phyloP scores from a whole-genome alignment of 2,888 invertebrate species.

The Ophioninae sp. region DNA sequence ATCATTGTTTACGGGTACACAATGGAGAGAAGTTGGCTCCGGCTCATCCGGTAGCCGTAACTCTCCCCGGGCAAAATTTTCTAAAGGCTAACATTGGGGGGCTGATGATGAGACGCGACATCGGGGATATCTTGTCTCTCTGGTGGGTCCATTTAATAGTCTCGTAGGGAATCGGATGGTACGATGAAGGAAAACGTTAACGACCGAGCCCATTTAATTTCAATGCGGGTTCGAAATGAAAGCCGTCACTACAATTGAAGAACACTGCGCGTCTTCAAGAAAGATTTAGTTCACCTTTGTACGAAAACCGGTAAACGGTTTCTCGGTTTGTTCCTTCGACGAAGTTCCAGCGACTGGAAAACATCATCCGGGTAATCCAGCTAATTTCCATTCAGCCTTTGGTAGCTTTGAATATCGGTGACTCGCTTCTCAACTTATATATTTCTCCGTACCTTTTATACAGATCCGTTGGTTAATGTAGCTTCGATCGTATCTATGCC shows the following conservation, averaged over 20 bases:
- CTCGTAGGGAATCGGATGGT: slow-evolving; percentile 66
- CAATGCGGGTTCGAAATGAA: slow-evolving; percentile 72
- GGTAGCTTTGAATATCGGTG: background rate
- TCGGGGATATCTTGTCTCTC: slow-evolving; percentile 22
- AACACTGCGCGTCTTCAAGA: slow-evolving; percentile 32
- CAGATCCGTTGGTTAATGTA: background rate
- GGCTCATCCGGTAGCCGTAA: background rate
- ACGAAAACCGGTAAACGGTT: slow-evolving; percentile 22
- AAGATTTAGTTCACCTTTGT: background rate
- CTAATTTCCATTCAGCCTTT: slow-evolving; percentile 47
- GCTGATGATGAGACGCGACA: slow-evolving; percentile 6
- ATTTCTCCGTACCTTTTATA: background rate
- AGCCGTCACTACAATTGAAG: slow-evolving; percentile 53
- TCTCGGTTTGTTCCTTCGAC: slow-evolving; percentile 21
- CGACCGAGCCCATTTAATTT: slow-evolving; percentile 75
- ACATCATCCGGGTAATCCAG: slow-evolving; percentile 14
- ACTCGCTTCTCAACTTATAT: background rate
- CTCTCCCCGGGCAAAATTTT: slow-evolving; percentile 66
- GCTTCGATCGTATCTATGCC: background rate
- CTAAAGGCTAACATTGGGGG: slow-evolving; percentile 65
- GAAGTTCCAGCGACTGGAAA: slow-evolving; percentile 41
- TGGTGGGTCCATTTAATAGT: slow-evolving; percentile 7
- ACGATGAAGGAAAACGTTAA: slow-evolving; percentile 70
- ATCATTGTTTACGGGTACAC: slow-evolving; percentile 74
- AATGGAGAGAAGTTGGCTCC: slow-evolving; percentile 64